Percentiles rank a stretch among this genome's conserved stretches.
Conservation (phyloP, 1,140 invertebrate genomes). For the Laodelphax striatellus region DNA sequence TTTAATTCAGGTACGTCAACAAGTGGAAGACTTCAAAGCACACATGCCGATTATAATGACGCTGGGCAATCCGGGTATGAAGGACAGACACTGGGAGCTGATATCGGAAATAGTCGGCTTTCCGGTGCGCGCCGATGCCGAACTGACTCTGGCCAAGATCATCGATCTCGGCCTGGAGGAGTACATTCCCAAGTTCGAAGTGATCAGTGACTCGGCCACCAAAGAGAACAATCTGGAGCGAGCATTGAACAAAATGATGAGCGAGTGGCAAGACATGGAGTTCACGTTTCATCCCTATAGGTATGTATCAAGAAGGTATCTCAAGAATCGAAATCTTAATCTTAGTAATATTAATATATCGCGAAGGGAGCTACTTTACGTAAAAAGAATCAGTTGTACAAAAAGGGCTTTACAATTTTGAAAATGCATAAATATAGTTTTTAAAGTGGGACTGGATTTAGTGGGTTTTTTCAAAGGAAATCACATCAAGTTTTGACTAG, state of each 20-base stretch:
- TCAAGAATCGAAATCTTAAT: too few species aligned
- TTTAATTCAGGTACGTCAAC: constrained; percentile 43
- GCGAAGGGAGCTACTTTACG: too few species aligned
- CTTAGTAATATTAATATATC: too few species aligned
- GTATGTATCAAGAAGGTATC: constrained; percentile 13
- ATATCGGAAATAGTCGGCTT: constrained; percentile 92
- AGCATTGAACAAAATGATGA: constrained; percentile 79
- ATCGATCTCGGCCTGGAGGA: constrained; percentile 87
- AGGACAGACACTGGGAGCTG: constrained; percentile 89
- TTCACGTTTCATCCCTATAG: constrained; percentile 62
- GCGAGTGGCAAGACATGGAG: constrained; percentile 80
- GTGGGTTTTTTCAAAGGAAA: too few species aligned
- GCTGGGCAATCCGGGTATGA: constrained; percentile 87
- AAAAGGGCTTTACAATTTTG: too few species aligned
- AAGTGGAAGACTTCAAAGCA: constrained; percentile 82
- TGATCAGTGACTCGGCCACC: constrained; percentile 86
- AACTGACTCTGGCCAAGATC: constrained; percentile 76
- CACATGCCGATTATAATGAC: constrained; percentile 85
- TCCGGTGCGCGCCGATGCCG: constrained; percentile 68
- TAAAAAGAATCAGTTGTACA: too few species aligned
- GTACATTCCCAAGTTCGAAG: constrained; percentile 83
- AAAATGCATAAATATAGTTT: too few species aligned
- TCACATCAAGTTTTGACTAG: too few species aligned
- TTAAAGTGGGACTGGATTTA: too few species aligned
- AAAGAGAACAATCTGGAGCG: constrained; percentile 92